A percentile compares a stretch with the other conserved stretches of the same genome.
Evolutionary conservation across 1,140 invertebrate species (phyloP).

Genomic region (Heliconius melpomene): DNA sequence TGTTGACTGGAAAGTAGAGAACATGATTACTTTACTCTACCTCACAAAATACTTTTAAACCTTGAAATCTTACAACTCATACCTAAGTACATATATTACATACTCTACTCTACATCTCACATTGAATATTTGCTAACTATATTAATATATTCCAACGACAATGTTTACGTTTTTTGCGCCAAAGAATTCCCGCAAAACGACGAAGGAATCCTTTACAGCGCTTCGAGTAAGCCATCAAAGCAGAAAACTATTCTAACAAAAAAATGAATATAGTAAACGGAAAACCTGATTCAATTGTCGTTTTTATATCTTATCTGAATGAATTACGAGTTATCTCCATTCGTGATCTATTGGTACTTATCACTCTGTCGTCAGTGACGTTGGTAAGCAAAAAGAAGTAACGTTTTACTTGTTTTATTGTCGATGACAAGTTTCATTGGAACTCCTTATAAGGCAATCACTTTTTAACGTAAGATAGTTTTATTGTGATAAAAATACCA

Average conservation of each 20-base stretch:
- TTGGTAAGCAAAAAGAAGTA: not conserved
- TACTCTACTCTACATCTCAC: not conserved
- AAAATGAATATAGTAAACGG: conserved; percentile 32
- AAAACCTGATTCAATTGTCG: conserved; percentile 35
- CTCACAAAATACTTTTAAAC: too few relatives aligned
- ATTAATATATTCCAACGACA: conserved; percentile 28
- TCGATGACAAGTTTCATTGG: not conserved
- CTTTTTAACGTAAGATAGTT: not conserved
- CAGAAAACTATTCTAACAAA: conserved; percentile 34
- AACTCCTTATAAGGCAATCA: not conserved
- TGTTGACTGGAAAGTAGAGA: too few relatives aligned
- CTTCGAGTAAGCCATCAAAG: conserved; percentile 33
- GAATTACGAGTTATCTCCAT: conserved; percentile 29
- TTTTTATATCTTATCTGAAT: conserved; percentile 31
- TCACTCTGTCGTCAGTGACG: not conserved
- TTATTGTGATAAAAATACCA: not conserved
- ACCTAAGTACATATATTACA: not conserved
- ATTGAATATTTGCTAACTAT: not conserved
- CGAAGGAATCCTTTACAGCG: conserved; percentile 34
- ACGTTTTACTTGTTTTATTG: not conserved
- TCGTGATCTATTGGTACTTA: conserved; percentile 30
- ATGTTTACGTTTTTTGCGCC: conserved; percentile 30
- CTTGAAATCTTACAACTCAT: not conserved
- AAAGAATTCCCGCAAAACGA: conserved; percentile 20
- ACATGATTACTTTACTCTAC: too few relatives aligned